These are phyloP conservation scores for Flexamia atlantica DNA, from an alignment of 2,888 invertebrate species.

Conservation along the genomic window DNA sequence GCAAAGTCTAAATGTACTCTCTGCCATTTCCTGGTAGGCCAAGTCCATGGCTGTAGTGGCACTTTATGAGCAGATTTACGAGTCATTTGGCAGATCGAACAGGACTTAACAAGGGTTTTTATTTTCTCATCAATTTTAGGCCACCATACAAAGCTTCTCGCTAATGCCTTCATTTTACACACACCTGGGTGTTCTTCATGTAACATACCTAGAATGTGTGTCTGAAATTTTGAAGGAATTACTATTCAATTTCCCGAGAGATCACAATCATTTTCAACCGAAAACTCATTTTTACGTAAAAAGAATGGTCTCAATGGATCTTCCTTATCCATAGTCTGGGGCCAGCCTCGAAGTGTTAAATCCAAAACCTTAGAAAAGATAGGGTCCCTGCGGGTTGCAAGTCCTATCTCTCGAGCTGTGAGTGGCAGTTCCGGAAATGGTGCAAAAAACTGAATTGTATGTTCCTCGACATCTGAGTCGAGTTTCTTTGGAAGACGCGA, in stretches of 20 bases:
- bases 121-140: conserved; percentile 36
- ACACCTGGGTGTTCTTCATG: conserved; percentile 51
- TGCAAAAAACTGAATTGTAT: conserved; percentile 17
- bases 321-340: neutral
- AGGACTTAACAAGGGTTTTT: conserved; percentile 57
- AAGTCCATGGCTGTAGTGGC: conserved; percentile 65
- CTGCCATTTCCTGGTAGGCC: conserved; percentile 47
- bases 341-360: conserved; percentile 41
- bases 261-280: conserved; percentile 40
- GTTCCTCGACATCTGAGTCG: neutral
- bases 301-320: neutral
- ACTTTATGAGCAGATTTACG: conserved; percentile 60
- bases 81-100: conserved; percentile 65
- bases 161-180: conserved; percentile 23
- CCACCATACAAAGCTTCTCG: conserved; percentile 56
- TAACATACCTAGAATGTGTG: conserved; percentile 12
- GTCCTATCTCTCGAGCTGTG: conserved; percentile 23
- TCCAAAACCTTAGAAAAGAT: conserved; percentile 24
- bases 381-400: conserved; percentile 12
- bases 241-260: conserved; percentile 30
- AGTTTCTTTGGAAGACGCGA: conserved; percentile 39
- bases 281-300: conserved; percentile 4
- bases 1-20: conserved; percentile 18
- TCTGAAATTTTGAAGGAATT: conserved; percentile 9
- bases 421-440: conserved; percentile 23